Evolutionary conservation across 1,140 invertebrate genomes (phyloP), one percentile per base, ranked within the genome.

Genomic region (Zaprionus capensis): DNA sequence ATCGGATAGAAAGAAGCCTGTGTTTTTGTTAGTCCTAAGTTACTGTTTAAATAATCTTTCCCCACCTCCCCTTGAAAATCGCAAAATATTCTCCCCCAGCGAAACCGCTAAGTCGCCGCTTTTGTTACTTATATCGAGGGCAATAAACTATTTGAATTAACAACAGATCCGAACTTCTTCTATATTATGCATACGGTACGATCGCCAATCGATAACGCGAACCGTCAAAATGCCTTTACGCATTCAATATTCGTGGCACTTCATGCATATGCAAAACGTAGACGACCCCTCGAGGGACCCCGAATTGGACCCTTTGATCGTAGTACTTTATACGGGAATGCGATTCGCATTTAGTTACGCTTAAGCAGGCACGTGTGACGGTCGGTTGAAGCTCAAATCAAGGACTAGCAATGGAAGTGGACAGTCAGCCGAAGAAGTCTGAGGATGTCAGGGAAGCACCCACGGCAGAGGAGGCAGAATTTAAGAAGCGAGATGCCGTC

Each of bases 401-500:
- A 70, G 61, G n/a, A 15, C 14, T 17, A 24, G 6, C 20, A 9
- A 38, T 20, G 41, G n/a, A 24, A 28, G 62, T 49, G 57, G 38
- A 71, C 17, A 71, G 56, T 0, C n/a, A 46, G 20, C 64, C 57
- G 26, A 28, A 74, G 26, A 2, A 7, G n/a, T 12, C 12, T 11
- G 49, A 49, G 82, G 59, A 44, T 49, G 49, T 38, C 41, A 12
- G 20, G 46, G 4, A 51, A 7, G 17, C 46, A 9, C 17, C 20
- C 9, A 20, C 11, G 4, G 70, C 22, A 24, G 15, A 44, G 4
- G 64, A 63, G 31, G 31, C 55, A 9, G 72, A 72, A 36, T 82
- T 57, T 51, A 84, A 90, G 49, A 94, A 92, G 72, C 81, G 93
- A n/a, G 95, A 96, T 73, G 93, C 95, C 1, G 93, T 94, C 74